Base-by-base conservation (phyloP, 2,888 invertebrate species). In the Spisula solida region DNA sequence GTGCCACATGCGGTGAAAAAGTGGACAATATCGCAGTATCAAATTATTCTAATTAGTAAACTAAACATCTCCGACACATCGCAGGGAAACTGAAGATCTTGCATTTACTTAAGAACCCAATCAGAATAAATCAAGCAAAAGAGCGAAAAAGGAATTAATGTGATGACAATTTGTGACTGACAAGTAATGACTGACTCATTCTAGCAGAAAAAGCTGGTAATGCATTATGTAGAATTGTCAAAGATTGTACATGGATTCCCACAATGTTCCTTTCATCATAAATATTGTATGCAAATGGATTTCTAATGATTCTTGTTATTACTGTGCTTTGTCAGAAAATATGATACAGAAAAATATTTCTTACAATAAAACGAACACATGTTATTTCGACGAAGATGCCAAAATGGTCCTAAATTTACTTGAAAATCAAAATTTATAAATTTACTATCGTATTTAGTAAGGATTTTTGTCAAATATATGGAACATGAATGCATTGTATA, bases 31-130 rank as follows among this genome's bases (percentile, higher is more conserved):
- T 51, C 29, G 6, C 75, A 31, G 83, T 83, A 83, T 83, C 83
- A 83, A 83, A 83, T 83, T 70, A 83, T 83, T 51, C 70, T 83
- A 83, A 83, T 83, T 83, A 83, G 83, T 75, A 83, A 83, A 75
- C 83, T 75, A 83, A 83, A 83, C 83, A 83, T 29, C 51, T 47
- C 47, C 10, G 80, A n/a, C 80, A 80, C 47, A 25, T 80, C 80
- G 47, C 41, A 80, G 47, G 80, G 80, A 47, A 48, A 80, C 80
- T 80, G 80, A 75, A 75, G 70, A 83, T 48, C 70, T 75, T 48
- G 70, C 75, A 75, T 83, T 80, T 51, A 48, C 48, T 51, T 80
- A 80, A 80, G 80, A 80, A 80, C 80, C 80, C 80, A 80, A 80
- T 80, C 25, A 29, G 80, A 47, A 80, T 51, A 80, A 80, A 80